Percentiles rank a stretch among this genome's conserved stretches.
Conservation (phyloP, 2,113 vertebrate species). For the Sturnira hondurensis region DNA sequence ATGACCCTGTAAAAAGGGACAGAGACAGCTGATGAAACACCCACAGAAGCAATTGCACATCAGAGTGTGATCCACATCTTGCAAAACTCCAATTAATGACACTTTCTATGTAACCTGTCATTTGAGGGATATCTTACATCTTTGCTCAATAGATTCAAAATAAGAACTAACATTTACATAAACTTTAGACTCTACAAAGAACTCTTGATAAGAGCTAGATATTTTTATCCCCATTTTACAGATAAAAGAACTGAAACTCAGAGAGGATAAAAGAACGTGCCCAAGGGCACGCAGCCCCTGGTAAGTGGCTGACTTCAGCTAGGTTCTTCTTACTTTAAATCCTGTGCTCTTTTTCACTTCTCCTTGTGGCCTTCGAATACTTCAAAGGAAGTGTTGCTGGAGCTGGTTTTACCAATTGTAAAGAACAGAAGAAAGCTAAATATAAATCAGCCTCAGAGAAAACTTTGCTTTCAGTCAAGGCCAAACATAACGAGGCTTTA, state of each 20-base stretch:
- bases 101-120: not conserved
- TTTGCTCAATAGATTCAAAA: not conserved
- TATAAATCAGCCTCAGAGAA: constrained; percentile 52
- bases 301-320: constrained; percentile 13
- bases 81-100: not conserved
- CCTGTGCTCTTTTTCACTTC: constrained; percentile 49
- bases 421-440: constrained; percentile 66
- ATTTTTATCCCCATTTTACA: constrained; percentile 71
- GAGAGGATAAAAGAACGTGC: constrained; percentile 38
- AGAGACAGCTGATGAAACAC: not conserved
- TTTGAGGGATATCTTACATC: not conserved
- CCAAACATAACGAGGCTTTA: constrained; percentile 40
- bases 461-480: constrained; percentile 42
- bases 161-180: constrained; percentile 51
- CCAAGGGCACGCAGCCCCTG: not conserved
- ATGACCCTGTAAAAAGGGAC: not conserved
- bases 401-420: constrained; percentile 42
- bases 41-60: not conserved
- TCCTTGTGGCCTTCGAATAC: constrained; percentile 51
- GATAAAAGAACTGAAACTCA: constrained; percentile 55
- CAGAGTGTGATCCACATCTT: not conserved
- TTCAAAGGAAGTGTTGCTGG: constrained; percentile 53
- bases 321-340: constrained; percentile 44
- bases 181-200: constrained; percentile 48
- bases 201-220: constrained; percentile 37